Conservation (phyloP, 2,888 invertebrate genomes). For the Hydrotaea cyrtoneurina region DNA sequence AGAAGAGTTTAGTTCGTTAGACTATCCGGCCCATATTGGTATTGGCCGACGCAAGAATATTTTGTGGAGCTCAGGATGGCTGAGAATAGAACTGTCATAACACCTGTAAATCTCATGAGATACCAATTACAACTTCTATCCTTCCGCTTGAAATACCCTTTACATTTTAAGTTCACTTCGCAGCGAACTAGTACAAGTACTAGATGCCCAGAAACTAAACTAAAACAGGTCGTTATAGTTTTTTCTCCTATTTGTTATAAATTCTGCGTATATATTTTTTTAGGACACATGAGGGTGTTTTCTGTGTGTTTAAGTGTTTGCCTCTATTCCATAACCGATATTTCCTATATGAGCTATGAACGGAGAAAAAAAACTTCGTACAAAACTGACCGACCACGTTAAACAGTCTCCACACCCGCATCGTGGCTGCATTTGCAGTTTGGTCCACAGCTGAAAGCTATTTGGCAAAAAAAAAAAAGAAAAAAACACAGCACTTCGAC, state of each 20-base stretch:
- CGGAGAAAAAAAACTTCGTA: constrained; percentile 4
- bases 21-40: too few species aligned
- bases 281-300: constrained; percentile 50
- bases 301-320: constrained; percentile 32
- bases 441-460: constrained; percentile 65
- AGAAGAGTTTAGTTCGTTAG: too few species aligned
- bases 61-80: too few species aligned
- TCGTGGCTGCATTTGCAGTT: constrained; percentile 47
- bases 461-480: constrained; percentile 39
- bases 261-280: constrained; percentile 32
- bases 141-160: not conserved
- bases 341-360: constrained; percentile 31
- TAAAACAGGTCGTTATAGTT: constrained; percentile 39
- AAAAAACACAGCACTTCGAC: not conserved
- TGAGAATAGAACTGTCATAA: not conserved
- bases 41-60: too few species aligned
- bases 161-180: constrained; percentile 5
- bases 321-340: constrained; percentile 18
- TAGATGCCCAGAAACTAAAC: constrained; percentile 6
- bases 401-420: constrained; percentile 60
- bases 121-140: not conserved
- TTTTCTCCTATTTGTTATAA: constrained; percentile 32
- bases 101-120: not conserved
- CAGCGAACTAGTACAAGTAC: not conserved
- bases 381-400: not conserved